phyloP scores from a whole-genome alignment of 92 coral and sea anemone genomes.

The Phenganax subtilis region DNA sequence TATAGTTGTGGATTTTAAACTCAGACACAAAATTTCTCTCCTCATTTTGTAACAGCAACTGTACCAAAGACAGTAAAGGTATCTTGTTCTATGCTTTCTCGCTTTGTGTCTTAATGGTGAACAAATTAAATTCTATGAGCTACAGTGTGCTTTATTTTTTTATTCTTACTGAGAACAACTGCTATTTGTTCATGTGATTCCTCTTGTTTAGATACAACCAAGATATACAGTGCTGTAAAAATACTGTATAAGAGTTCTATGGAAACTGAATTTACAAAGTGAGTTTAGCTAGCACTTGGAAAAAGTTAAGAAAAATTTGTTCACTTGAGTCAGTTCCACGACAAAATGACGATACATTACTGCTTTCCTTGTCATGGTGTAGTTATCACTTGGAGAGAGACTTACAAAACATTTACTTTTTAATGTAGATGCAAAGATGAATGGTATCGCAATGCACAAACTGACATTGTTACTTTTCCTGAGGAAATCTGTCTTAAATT shows the following conservation, averaged over 20 bases:
- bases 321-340: too few relatives aligned
- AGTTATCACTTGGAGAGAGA: background rate
- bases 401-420: background rate
- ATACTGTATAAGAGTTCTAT: conserved; percentile 18
- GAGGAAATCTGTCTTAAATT: conserved; percentile 57
- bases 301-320: too few relatives aligned
- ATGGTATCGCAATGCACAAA: conserved; percentile 36
- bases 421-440: conserved; percentile 9
- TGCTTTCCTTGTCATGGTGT: background rate
- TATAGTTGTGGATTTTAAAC: conserved; percentile 73
- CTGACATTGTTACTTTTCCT: conserved; percentile 50
- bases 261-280: conserved; percentile 11
- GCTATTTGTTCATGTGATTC: background rate
- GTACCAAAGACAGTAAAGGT: background rate
- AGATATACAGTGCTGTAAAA: conserved; percentile 1
- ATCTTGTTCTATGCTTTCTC: background rate
- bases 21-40: conserved; percentile 46
- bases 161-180: background rate
- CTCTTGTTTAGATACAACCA: background rate
- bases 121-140: background rate
- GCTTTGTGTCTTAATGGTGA: too few relatives aligned
- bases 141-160: background rate
- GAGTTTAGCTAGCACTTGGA: background rate
- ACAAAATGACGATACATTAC: too few relatives aligned
- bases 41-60: background rate